These are phyloP conservation scores for Rugalucina vietnamica DNA, from an alignment of 2,888 invertebrate species.

Conservation along the genomic window DNA sequence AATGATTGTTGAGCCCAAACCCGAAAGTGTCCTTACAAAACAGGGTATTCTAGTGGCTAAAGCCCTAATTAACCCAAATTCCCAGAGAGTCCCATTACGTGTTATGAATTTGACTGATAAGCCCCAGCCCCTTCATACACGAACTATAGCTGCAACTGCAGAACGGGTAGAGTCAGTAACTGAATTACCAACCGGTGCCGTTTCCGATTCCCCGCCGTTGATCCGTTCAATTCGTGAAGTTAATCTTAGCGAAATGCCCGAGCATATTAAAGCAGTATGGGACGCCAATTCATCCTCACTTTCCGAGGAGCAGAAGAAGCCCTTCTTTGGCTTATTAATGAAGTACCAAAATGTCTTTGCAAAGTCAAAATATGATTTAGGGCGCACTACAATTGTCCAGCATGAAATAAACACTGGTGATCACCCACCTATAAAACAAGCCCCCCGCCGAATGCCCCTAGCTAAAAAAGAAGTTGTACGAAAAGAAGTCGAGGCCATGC, in stretches of 20 bases:
- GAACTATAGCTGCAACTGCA: too few species aligned
- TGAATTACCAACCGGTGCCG: too few species aligned
- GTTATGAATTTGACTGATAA: neutral
- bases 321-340: neutral
- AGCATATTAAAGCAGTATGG: neutral
- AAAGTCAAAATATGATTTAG: slow-evolving; percentile 3
- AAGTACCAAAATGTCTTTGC: slow-evolving; percentile 3
- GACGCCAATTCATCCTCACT: neutral
- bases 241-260: neutral
- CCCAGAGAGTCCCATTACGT: neutral
- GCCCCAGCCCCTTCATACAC: too few species aligned
- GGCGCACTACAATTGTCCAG: neutral
- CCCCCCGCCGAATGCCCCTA: neutral
- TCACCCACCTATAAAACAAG: neutral
- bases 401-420: neutral
- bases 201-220: too few species aligned
- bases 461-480: neutral
- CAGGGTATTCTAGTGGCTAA: neutral
- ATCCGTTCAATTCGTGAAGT: neutral
- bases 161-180: too few species aligned
- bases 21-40: neutral
- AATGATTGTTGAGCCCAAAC: neutral
- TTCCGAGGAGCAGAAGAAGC: neutral
- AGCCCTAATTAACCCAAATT: neutral
- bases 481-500: neutral